phyloP scores from a whole-genome alignment of 1,140 invertebrate genomes.

The Drosophila lacertosa region DNA sequence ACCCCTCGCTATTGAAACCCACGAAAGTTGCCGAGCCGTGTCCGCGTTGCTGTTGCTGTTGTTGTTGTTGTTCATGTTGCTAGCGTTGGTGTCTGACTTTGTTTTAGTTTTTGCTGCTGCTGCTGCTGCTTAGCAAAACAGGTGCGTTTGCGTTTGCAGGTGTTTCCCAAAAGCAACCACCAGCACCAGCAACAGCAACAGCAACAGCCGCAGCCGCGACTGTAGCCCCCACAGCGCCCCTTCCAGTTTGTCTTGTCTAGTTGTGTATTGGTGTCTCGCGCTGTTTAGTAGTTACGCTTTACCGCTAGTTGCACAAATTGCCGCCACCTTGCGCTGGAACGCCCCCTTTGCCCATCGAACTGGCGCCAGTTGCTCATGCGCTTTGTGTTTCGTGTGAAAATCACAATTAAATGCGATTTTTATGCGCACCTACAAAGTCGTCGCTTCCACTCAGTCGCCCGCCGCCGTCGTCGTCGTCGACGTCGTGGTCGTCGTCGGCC shows the following conservation, averaged over 20 bases:
- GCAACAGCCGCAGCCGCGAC: slow-evolving; percentile 13
- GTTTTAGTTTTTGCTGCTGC: slow-evolving; percentile 62
- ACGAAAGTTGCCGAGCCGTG: slow-evolving; percentile 72
- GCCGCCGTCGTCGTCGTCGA: slow-evolving; percentile 24
- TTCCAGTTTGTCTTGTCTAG: not conserved
- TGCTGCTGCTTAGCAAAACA: slow-evolving; percentile 72
- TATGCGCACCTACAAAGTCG: slow-evolving; percentile 75
- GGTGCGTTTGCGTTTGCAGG: slow-evolving; percentile 83
- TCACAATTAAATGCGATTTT: slow-evolving; percentile 83
- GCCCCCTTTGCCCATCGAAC: slow-evolving; percentile 7
- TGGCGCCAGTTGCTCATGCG: slow-evolving; percentile 69
- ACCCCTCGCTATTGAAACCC: slow-evolving; percentile 18
- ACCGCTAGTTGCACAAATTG: slow-evolving; percentile 81
- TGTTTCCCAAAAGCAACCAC: slow-evolving; percentile 82
- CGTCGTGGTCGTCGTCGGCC: slow-evolving; percentile 12
- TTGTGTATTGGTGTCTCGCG: slow-evolving; percentile 39
- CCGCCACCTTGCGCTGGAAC: slow-evolving; percentile 26
- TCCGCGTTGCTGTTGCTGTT: slow-evolving; percentile 49
- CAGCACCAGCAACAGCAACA: slow-evolving; percentile 23
- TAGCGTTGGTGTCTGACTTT: slow-evolving; percentile 67
- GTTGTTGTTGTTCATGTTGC: slow-evolving; percentile 41
- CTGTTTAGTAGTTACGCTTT: slow-evolving; percentile 80
- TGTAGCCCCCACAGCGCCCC: not conserved
- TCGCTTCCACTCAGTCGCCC: slow-evolving; percentile 14
- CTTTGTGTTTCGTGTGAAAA: slow-evolving; percentile 83